Evolutionary conservation across 2,888 invertebrate species (phyloP).

Genomic region (Digitonthophagus gazella): DNA sequence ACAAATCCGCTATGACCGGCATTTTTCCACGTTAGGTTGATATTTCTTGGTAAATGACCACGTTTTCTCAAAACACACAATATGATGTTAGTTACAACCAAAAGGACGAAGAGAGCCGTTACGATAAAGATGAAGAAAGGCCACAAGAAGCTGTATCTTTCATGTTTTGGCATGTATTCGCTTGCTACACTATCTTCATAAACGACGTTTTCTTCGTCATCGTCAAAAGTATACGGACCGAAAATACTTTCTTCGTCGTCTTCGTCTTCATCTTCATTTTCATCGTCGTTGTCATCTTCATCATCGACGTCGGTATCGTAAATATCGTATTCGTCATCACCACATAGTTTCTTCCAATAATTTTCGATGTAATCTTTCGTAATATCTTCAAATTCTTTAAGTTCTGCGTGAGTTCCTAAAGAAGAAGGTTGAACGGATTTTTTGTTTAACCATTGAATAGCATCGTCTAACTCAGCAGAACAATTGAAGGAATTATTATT

Average conservation of each 20-base stretch:
- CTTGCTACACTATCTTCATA: slow-evolving; percentile 5
- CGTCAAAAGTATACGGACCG: neutral
- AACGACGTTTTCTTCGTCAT: slow-evolving; percentile 8
- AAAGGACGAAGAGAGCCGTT: slow-evolving; percentile 56
- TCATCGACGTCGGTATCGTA: slow-evolving; percentile 49
- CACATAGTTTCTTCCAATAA: slow-evolving; percentile 18
- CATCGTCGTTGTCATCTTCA: slow-evolving; percentile 43
- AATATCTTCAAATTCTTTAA: slow-evolving; percentile 3
- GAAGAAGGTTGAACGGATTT: slow-evolving; percentile 59
- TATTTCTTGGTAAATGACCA: slow-evolving; percentile 41
- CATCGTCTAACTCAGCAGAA: slow-evolving; percentile 64
- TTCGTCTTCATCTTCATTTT: slow-evolving; percentile 36
- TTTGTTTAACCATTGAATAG: slow-evolving; percentile 63
- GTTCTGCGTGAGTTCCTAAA: slow-evolving; percentile 32
- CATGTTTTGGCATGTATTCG: slow-evolving; percentile 13
- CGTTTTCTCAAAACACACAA: slow-evolving; percentile 44
- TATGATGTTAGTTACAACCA: slow-evolving; percentile 50
- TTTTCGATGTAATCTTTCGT: slow-evolving; percentile 18
- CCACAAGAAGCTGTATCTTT: slow-evolving; percentile 52
- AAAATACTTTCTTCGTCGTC: slow-evolving; percentile 38
- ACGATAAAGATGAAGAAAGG: slow-evolving; percentile 60
- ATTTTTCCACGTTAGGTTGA: slow-evolving; percentile 45
- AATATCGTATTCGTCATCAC: slow-evolving; percentile 4
- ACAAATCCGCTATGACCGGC: slow-evolving; percentile 65
- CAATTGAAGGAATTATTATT: slow-evolving; percentile 68